Base-by-base conservation (phyloP, 2,797 vertebrate genomes). In the Halcyon badia region DNA sequence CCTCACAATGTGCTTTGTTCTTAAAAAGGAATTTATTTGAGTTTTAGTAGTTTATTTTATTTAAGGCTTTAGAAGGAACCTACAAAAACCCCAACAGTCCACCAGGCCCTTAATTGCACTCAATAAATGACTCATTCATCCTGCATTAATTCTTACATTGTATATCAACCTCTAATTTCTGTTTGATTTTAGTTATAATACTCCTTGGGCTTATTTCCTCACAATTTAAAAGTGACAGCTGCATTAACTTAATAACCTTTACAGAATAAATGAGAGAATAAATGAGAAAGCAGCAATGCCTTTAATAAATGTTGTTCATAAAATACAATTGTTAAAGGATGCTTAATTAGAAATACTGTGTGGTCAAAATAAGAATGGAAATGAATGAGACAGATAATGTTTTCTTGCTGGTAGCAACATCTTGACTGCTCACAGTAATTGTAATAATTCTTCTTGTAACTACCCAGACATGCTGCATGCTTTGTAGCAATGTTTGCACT, bases 291-390 rank as follows among this genome's bases (percentile, higher is more conserved):
- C 37, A 82, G 64, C 33, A 87, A 68, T 71, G 48, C 52, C 80
- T 96, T 89, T 91, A 94, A 89, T 93, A 96, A 96, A 95, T 91
- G 83, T 82, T 93, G 54, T 79, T 92, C 81, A 92, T 91, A 89
- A 96, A 94, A 80, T 70, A 61, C 68, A 83, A 71, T 94, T 92
- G 71, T 94, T 85, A 52, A 33, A 82, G 87, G 87, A 75, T 73
- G 52, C 42, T 94, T 96, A 96, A 92, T 96, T 94, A 85, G 87
- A 94, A 96, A 80, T 73, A 95, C 44, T 82, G 52, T 64, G 60
- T 92, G 90, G 89, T 87, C 83, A 80, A 97, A 97, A 94, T 70
- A 89, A 96, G 94, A 97, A 96, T 30, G 90, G 91, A 96, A 97
- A 89, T 3, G 70, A 86, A 95, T 70, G 73, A 96, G 87, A 93